These are phyloP conservation scores for Megalonaias nervosa DNA, from an alignment of 1,140 invertebrate species.

Conservation along the genomic window DNA sequence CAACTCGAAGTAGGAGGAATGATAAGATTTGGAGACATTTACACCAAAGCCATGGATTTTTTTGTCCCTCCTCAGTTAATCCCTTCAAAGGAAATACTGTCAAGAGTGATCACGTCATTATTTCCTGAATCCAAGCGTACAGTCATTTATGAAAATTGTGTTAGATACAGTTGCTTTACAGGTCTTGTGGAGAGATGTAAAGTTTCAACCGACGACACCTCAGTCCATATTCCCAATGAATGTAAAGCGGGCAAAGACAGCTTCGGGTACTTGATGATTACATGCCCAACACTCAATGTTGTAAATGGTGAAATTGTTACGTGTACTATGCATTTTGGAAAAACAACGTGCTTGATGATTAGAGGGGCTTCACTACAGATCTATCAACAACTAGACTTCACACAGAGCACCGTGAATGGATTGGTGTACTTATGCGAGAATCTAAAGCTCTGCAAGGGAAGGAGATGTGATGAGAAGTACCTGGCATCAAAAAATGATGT, in stretches of 20 bases:
- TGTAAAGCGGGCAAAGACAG: neutral
- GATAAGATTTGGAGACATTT: slow-evolving; percentile 11
- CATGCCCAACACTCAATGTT: neutral
- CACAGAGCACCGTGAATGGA: slow-evolving; percentile 11
- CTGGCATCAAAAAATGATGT: slow-evolving; percentile 12
- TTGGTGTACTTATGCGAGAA: slow-evolving; percentile 6
- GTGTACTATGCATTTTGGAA: slow-evolving; percentile 10
- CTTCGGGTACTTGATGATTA: neutral
- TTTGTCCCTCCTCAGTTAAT: neutral
- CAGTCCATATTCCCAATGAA: slow-evolving; percentile 5
- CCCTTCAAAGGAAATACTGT: slow-evolving; percentile 7
- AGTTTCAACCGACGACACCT: neutral
- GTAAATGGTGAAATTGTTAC: neutral
- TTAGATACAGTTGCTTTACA: neutral
- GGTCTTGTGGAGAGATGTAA: slow-evolving; percentile 1
- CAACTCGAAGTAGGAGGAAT: neutral
- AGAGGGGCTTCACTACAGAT: neutral
- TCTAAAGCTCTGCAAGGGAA: slow-evolving; percentile 29
- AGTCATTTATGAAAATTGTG: neutral
- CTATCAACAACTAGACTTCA: neutral
- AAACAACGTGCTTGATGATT: neutral
- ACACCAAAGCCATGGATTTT: neutral
- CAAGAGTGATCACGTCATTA: neutral
- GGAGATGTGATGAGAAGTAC: neutral
- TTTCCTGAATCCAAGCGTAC: neutral